These are phyloP conservation scores for Atherinomorus stipes DNA, from an alignment of 2,113 vertebrate genomes.

Conservation along the genomic window DNA sequence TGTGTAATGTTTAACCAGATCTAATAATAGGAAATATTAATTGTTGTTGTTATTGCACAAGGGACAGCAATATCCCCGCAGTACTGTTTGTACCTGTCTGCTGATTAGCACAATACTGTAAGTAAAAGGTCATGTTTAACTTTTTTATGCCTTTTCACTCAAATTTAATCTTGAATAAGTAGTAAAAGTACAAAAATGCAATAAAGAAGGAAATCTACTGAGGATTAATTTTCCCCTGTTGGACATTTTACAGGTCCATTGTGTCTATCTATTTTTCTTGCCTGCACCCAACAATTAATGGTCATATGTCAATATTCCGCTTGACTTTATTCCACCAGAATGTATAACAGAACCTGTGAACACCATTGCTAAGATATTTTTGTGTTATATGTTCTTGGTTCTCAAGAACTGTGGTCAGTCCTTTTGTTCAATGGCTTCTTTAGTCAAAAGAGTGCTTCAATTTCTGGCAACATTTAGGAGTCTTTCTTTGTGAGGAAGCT, in stretches of 20 bases:
- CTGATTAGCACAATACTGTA: not conserved
- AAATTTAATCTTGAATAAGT: not conserved
- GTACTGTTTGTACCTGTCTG: not conserved
- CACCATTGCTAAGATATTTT: not conserved
- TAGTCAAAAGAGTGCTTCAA: not conserved
- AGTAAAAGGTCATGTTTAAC: not conserved
- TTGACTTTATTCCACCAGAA: not conserved
- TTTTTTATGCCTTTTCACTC: not conserved
- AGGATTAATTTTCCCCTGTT: not conserved
- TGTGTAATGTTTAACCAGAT: slow-evolving; percentile 22
- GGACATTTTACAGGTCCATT: not conserved
- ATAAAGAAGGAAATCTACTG: not conserved
- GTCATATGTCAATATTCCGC: not conserved
- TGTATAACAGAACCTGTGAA: not conserved
- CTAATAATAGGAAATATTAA: not conserved
- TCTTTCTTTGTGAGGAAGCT: no score
- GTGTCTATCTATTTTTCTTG: not conserved
- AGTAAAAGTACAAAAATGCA: not conserved
- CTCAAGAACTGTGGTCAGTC: not conserved
- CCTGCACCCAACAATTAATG: not conserved
- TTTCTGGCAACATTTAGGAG: not conserved
- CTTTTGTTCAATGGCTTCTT: not conserved
- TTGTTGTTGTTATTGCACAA: not conserved
- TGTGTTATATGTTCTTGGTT: not conserved
- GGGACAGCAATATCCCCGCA: not conserved